These are phyloP conservation scores for Melitaea cinxia DNA, from an alignment of 1,140 invertebrate species.

Conservation along the genomic window DNA sequence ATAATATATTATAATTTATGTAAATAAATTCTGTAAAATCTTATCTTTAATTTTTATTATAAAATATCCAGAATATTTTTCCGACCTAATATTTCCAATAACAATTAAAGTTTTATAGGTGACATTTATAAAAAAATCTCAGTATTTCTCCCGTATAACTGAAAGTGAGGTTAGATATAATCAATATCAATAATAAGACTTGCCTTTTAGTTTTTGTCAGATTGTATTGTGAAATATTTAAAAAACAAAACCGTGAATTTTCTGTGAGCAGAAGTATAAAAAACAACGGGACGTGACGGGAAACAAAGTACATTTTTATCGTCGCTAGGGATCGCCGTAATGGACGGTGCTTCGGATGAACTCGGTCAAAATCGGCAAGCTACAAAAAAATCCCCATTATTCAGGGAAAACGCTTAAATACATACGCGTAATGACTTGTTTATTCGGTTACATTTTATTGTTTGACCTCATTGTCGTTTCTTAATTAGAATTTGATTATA, in stretches of 20 bases:
- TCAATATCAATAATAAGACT: neutral
- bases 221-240: constrained; percentile 14
- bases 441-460: constrained; percentile 22
- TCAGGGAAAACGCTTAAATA: constrained; percentile 24
- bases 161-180: too few species aligned
- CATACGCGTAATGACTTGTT: constrained; percentile 28
- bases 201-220: neutral
- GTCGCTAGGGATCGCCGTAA: constrained; percentile 57
- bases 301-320: constrained; percentile 71
- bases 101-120: too few species aligned
- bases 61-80: too few species aligned
- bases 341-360: constrained; percentile 49
- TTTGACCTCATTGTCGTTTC: constrained; percentile 13
- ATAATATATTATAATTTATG: too few species aligned
- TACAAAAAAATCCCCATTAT: constrained; percentile 32
- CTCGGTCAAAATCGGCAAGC: constrained; percentile 37
- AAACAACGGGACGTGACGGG: constrained; percentile 35
- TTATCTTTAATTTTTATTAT: too few species aligned
- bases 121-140: too few species aligned
- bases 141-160: too few species aligned
- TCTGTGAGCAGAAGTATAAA: constrained; percentile 23
- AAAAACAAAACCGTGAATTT: constrained; percentile 24
- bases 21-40: too few species aligned
- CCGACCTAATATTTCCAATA: too few species aligned
- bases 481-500: too few species aligned